A percentile compares a stretch with the other conserved stretches of the same genome.
These are phyloP conservation scores for Amiota mariae DNA, from an alignment of 2,888 invertebrate genomes.

Conservation along the genomic window DNA sequence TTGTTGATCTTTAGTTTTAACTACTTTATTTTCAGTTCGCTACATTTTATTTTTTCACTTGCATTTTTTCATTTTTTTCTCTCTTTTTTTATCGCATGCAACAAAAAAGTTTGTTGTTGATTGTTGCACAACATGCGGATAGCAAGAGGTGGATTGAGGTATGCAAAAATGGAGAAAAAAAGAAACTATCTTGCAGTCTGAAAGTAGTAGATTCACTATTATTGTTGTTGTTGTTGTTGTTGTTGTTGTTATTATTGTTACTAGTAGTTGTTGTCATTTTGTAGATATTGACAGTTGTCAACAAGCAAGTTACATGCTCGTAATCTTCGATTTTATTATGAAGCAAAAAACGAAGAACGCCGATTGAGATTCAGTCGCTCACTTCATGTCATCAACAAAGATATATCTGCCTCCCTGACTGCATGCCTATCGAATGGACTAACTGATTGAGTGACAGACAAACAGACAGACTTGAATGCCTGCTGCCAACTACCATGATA, in stretches of 20 bases:
- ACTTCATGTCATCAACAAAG: constrained; percentile 12
- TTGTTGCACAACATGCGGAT: too few relatives aligned
- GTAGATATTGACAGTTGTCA: constrained; percentile 64
- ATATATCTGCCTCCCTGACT: background rate
- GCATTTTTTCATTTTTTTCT: background rate
- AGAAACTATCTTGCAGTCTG: background rate
- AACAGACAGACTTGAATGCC: background rate
- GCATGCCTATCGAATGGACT: background rate
- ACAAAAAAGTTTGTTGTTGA: background rate
- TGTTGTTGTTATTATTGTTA: constrained; percentile 26
- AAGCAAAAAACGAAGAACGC: constrained; percentile 32
- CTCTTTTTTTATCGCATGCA: background rate
- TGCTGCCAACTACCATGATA: background rate
- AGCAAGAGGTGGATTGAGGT: too few relatives aligned
- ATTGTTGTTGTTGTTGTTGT: constrained; percentile 31
- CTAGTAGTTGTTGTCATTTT: constrained; percentile 50
- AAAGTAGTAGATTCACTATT: constrained; percentile 2
- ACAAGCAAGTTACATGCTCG: constrained; percentile 46
- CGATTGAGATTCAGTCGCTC: background rate
- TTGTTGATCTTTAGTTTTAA: constrained; percentile 30
- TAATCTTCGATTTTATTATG: constrained; percentile 61
- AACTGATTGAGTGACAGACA: background rate
- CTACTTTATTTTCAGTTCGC: constrained; percentile 12
- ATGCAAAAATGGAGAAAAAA: background rate
- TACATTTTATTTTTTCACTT: background rate